A percentile compares a stretch with the other conserved stretches of the same genome.
Conservation (phyloP, 2,797 vertebrate species). For the Danio kyathit region DNA sequence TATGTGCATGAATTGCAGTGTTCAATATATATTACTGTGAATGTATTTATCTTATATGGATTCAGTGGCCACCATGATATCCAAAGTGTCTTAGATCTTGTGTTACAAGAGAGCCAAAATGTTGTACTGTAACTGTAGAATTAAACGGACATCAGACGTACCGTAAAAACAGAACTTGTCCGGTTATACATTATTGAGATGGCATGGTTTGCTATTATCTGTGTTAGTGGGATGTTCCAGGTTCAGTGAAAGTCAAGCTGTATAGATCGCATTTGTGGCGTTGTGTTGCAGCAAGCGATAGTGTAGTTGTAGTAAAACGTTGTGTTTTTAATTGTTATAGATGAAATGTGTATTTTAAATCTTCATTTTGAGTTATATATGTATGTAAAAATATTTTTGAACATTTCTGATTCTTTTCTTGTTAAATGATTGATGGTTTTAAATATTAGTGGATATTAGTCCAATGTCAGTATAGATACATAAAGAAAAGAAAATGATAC, state of each 20-base stretch:
- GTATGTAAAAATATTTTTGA: no score
- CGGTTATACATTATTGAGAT: conserved; percentile 75
- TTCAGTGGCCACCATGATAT: conserved; percentile 70
- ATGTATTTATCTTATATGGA: conserved; percentile 75
- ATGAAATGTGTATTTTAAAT: no score
- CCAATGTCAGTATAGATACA: no score
- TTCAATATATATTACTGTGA: conserved; percentile 78
- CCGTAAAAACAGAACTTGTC: conserved; percentile 74
- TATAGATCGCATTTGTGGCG: not conserved
- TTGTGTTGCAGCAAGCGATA: not conserved
- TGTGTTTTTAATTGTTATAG: no score
- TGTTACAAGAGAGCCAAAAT: conserved; percentile 63
- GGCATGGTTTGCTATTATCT: conserved; percentile 5
- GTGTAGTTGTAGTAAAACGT: not conserved
- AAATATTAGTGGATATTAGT: no score
- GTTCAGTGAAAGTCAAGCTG: conserved; percentile 28
- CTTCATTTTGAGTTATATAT: no score
- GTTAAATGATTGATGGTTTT: no score
- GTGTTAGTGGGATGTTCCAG: conserved; percentile 25
- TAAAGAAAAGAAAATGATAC: no score
- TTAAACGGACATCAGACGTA: conserved; percentile 79
- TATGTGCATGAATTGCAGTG: conserved; percentile 79
- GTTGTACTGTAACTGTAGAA: conserved; percentile 79
- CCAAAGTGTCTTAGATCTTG: conserved; percentile 72
- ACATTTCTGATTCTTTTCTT: no score